These are phyloP conservation scores for Diarsia mendica DNA, from an alignment of 2,888 invertebrate species.

Conservation along the genomic window DNA sequence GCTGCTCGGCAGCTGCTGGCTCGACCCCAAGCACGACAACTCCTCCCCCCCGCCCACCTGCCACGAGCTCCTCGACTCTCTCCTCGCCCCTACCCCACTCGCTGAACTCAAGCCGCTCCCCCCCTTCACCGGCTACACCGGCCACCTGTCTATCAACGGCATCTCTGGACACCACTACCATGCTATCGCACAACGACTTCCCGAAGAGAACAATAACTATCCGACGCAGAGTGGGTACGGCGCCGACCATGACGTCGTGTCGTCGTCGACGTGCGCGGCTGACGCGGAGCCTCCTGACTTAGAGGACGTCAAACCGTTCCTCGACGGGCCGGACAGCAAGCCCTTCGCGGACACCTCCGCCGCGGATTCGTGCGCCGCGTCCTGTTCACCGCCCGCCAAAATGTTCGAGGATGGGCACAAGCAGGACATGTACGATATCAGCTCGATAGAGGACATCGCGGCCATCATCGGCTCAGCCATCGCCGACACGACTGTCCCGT, in stretches of 20 bases:
- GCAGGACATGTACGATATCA: constrained; percentile 93
- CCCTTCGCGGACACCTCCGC: constrained; percentile 89
- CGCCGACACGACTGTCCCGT: constrained; percentile 96
- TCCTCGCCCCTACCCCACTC: constrained; percentile 91
- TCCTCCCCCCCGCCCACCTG: constrained; percentile 83
- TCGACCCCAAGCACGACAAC: constrained; percentile 90
- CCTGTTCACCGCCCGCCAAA: constrained; percentile 88
- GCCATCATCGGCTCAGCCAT: constrained; percentile 97
- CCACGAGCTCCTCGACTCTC: constrained; percentile 93
- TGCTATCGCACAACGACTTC: constrained; percentile 94
- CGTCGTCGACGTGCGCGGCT: constrained; percentile 93
- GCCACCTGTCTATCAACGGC: constrained; percentile 96
- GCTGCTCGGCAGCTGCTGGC: constrained; percentile 94
- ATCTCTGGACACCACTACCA: constrained; percentile 97
- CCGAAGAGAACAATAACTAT: constrained; percentile 93
- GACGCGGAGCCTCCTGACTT: constrained; percentile 91
- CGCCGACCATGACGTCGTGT: constrained; percentile 93
- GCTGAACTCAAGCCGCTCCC: constrained; percentile 95
- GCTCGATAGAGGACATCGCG: constrained; percentile 95
- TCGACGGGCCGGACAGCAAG: constrained; percentile 89
- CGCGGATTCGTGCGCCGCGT: constrained; percentile 90
- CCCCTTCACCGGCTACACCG: constrained; percentile 96
- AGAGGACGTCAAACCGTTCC: constrained; percentile 91
- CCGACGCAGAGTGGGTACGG: constrained; percentile 91
- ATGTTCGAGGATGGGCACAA: constrained; percentile 89